phyloP scores from a whole-genome alignment of 2,797 vertebrate species.

The Lagorchestes hirsutus region DNA sequence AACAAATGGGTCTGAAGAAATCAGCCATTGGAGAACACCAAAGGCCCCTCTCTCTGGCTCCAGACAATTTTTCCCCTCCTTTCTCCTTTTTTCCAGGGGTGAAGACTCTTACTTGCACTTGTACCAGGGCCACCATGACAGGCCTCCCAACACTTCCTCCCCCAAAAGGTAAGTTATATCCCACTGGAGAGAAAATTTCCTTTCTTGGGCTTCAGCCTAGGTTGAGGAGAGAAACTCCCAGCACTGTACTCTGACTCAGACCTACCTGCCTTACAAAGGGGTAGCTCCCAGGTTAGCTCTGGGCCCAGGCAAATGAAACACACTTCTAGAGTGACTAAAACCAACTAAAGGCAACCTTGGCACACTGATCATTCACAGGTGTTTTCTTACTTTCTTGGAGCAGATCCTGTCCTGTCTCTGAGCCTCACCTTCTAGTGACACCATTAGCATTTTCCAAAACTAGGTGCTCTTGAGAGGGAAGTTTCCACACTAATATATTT shows the following conservation, averaged over 20 bases:
- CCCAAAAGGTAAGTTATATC: slow-evolving; percentile 71
- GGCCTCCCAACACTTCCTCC: slow-evolving; percentile 48
- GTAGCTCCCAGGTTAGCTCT: not conserved
- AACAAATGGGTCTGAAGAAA: not conserved
- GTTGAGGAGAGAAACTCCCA: not conserved
- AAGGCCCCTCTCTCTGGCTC: not conserved
- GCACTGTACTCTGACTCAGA: not conserved
- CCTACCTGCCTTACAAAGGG: not conserved
- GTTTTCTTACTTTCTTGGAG: not conserved
- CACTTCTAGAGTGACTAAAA: not conserved
- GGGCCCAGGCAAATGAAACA: not conserved
- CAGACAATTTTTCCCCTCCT: not conserved
- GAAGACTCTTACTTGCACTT: not conserved
- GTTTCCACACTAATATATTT: not conserved
- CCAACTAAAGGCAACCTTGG: not conserved
- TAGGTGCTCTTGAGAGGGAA: not conserved
- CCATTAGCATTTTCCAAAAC: slow-evolving; percentile 22
- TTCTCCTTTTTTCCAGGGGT: not conserved
- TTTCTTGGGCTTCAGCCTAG: not conserved
- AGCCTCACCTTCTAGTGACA: slow-evolving; percentile 13
- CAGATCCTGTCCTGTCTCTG: slow-evolving; percentile 24
- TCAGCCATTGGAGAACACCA: not conserved
- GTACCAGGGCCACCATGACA: slow-evolving; percentile 21
- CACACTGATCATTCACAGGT: not conserved
- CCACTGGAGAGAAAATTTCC: not conserved